phyloP scores from a whole-genome alignment of 2,113 vertebrate genomes.

The Ondatra zibethicus region DNA sequence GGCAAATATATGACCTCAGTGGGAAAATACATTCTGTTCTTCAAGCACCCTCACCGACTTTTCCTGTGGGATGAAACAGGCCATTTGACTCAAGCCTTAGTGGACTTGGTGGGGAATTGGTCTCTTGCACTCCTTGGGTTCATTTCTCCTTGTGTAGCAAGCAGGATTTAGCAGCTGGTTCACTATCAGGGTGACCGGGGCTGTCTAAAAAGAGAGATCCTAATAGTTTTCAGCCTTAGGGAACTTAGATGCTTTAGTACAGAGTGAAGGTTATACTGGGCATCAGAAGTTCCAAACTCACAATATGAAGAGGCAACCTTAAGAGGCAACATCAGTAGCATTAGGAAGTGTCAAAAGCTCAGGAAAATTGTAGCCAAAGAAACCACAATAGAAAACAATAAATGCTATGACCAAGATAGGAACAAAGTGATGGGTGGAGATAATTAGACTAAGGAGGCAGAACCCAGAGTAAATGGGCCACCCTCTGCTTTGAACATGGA shows the following conservation, averaged over 20 bases:
- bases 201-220: not conserved
- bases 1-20: conserved; percentile 49
- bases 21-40: conserved; percentile 46
- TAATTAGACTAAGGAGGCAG: not conserved
- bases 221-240: not conserved
- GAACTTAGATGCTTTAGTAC: not conserved
- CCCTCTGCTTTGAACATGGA: not conserved
- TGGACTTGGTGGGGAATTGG: not conserved
- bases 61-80: not conserved
- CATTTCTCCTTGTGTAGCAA: not conserved
- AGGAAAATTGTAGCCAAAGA: not conserved
- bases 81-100: not conserved
- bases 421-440: not conserved
- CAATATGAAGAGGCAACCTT: too few species aligned
- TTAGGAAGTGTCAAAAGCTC: not conserved
- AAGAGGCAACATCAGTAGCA: not conserved
- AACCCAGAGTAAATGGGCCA: too few species aligned
- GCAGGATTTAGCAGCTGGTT: not conserved
- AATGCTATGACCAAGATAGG: not conserved
- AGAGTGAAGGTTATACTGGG: not conserved
- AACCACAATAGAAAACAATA: not conserved
- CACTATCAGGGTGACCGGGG: too few species aligned
- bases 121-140: not conserved
- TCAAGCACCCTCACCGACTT: not conserved
- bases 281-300: not conserved